phyloP scores from a whole-genome alignment of 2,797 vertebrate genomes.

The Rhynchotus rufescens region DNA sequence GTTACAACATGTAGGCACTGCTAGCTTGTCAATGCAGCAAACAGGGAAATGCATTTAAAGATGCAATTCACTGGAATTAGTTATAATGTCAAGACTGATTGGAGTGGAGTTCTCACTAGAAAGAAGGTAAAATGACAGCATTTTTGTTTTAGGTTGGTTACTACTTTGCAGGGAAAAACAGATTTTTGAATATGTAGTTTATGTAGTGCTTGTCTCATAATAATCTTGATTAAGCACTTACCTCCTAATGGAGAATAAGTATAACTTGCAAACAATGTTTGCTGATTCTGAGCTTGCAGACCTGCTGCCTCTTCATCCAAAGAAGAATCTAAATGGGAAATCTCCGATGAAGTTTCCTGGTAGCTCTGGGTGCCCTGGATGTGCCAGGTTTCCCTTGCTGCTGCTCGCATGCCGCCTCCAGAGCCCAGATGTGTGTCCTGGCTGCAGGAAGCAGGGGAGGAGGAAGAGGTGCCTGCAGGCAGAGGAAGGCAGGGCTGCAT shows the following conservation, averaged over 20 bases:
- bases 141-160: neutral
- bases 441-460: accelerated
- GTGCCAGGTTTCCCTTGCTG: accelerated
- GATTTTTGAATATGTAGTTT: accelerated
- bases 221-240: neutral
- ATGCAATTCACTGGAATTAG: neutral
- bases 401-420: accelerated
- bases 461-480: neutral
- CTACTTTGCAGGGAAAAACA: neutral
- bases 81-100: neutral
- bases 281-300: accelerated
- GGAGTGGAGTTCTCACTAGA: neutral
- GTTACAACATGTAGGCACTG: neutral
- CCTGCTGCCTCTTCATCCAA: neutral
- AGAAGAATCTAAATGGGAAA: neutral
- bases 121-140: accelerated
- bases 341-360: neutral
- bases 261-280: neutral
- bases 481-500: neutral
- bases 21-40: neutral
- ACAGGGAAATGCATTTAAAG: neutral
- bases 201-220: neutral
- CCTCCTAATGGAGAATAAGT: neutral
- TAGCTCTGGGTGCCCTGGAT: too few species aligned
- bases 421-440: neutral